Conservation (phyloP, 2,888 invertebrate species). For the Patella pellucida region DNA sequence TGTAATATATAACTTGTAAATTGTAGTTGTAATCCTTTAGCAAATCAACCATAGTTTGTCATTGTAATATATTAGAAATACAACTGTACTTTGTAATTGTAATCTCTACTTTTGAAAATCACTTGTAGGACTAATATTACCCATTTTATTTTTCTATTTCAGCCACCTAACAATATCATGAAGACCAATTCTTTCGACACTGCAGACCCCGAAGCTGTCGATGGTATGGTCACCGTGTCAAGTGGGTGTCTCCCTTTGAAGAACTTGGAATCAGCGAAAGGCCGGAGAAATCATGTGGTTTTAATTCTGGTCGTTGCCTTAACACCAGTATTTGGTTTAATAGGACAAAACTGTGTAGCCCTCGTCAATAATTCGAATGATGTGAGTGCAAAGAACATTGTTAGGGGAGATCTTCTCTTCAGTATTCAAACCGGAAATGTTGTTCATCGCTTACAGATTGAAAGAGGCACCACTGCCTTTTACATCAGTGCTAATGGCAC, state of each 20-base stretch:
- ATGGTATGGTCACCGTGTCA: slow-evolving; percentile 8
- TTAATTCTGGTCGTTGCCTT: slow-evolving; percentile 33
- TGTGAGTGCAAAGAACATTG: slow-evolving; percentile 20
- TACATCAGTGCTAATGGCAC: slow-evolving; percentile 47
- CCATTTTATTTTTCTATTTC: background rate
- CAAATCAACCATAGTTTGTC: too few species aligned
- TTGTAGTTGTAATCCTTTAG: too few species aligned
- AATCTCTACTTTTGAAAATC: too few species aligned
- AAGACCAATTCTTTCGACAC: background rate
- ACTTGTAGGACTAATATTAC: too few species aligned
- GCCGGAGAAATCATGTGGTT: slow-evolving; percentile 33
- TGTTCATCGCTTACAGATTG: slow-evolving; percentile 51
- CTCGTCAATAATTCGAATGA: slow-evolving; percentile 17
- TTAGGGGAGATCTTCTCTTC: slow-evolving; percentile 33
- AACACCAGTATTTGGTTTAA: slow-evolving; percentile 31
- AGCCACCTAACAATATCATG: background rate
- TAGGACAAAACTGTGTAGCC: slow-evolving; percentile 31
- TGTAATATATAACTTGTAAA: too few species aligned
- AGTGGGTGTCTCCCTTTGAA: slow-evolving; percentile 1
- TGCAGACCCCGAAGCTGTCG: background rate
- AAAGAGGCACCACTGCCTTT: slow-evolving; percentile 52
- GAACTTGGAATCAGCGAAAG: slow-evolving; percentile 29
- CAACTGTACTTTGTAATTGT: too few species aligned
- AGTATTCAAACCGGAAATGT: slow-evolving; percentile 49
- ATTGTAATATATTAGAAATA: too few species aligned